A percentile compares a stretch with the other conserved stretches of the same genome.
Evolutionary conservation across 2,113 vertebrate species (phyloP).

Genomic region (Rallus limicola): DNA sequence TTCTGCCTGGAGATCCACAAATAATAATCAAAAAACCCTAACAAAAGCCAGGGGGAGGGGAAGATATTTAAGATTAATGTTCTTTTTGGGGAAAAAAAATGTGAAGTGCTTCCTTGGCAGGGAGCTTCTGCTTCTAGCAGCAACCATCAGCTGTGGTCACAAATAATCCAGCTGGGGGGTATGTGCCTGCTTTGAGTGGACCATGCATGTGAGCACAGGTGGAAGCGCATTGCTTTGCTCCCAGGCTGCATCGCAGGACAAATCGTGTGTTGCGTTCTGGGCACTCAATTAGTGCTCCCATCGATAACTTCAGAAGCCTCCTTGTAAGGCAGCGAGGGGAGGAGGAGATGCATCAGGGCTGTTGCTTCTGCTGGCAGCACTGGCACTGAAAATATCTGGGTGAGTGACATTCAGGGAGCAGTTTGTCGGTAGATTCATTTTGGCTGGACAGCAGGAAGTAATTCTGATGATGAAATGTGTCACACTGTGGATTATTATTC

Average conservation of each 20-base stretch:
- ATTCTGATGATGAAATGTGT: background rate
- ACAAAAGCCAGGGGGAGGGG: background rate
- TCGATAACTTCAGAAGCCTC: slow-evolving; percentile 35
- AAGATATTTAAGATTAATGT: background rate
- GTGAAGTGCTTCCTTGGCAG: background rate
- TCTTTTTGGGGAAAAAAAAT: slow-evolving; percentile 2
- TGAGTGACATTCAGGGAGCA: slow-evolving; percentile 1
- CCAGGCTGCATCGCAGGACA: background rate
- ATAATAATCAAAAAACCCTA: too few species aligned
- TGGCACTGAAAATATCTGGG: background rate
- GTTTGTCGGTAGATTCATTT: background rate
- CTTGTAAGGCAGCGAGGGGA: background rate
- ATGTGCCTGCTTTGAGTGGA: background rate
- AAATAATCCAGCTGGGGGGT: background rate
- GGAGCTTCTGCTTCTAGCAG: background rate
- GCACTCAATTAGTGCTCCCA: background rate
- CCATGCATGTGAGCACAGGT: background rate
- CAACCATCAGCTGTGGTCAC: background rate
- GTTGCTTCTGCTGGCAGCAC: slow-evolving; percentile 17
- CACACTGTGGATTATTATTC: background rate
- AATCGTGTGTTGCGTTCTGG: background rate
- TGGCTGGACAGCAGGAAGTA: slow-evolving; percentile 15
- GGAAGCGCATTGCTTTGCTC: background rate
- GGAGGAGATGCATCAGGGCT: background rate
- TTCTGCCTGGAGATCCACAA: background rate